A percentile compares a stretch with the other conserved stretches of the same genome.
phyloP scores from a whole-genome alignment of 2,888 invertebrate species.

The Trachelus tabidus region DNA sequence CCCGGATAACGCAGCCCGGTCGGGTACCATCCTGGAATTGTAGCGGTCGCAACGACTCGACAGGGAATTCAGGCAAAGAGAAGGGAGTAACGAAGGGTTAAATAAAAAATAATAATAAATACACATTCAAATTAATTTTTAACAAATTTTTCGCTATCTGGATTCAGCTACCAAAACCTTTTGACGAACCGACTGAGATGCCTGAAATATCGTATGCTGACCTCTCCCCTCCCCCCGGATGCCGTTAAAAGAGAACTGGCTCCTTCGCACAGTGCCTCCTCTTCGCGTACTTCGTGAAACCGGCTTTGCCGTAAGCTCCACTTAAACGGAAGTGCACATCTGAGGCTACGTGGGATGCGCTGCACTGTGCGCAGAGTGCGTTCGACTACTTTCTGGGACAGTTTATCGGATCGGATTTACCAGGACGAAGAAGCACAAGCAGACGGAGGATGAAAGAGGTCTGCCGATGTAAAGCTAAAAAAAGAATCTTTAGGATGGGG shows the following conservation, averaged over 20 bases:
- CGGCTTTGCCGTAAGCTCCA: constrained; percentile 14
- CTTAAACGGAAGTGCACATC: constrained; percentile 5
- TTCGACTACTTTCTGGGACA: not conserved
- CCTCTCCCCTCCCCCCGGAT: not conserved
- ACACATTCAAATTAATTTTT: not conserved
- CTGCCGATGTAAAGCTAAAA: not conserved
- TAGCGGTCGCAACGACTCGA: not conserved
- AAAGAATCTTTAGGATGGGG: not conserved
- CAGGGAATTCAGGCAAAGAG: not conserved
- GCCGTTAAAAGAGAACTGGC: not conserved
- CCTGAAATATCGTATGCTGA: not conserved
- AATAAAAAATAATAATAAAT: not conserved
- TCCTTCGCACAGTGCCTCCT: not conserved
- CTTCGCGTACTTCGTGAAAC: not conserved
- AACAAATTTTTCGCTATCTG: not conserved
- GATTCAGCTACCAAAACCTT: not conserved
- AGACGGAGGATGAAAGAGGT: not conserved
- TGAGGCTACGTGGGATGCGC: not conserved
- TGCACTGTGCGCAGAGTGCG: not conserved
- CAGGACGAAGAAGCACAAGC: not conserved
- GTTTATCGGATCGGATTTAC: constrained; percentile 20
- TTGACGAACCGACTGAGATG: not conserved
- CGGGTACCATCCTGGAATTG: not conserved
- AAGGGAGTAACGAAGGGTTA: not conserved
- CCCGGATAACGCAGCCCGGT: not conserved